phyloP scores from a whole-genome alignment of 1,140 invertebrate species.

The Hydropsyche tenuis region DNA sequence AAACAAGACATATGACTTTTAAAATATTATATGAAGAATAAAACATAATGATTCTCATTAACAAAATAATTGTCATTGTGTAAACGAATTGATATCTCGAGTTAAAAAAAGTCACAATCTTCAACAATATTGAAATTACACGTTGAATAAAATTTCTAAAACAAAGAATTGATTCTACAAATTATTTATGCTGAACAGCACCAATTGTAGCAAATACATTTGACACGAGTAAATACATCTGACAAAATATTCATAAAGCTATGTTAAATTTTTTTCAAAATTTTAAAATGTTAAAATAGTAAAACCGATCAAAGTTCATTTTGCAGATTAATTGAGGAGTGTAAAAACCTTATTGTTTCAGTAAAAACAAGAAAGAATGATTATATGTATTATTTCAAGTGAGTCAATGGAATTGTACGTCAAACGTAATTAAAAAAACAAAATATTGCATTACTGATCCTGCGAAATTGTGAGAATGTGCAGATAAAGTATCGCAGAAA shows the following conservation, averaged over 20 bases:
- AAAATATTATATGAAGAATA: background rate
- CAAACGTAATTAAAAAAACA: conserved; percentile 47
- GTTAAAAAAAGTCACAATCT: no score
- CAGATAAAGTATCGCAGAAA: conserved; percentile 16
- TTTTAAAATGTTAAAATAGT: conserved; percentile 30
- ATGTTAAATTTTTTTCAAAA: conserved; percentile 15
- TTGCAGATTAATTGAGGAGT: background rate
- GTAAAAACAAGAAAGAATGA: conserved; percentile 49
- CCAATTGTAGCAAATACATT: conserved; percentile 48
- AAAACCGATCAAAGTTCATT: conserved; percentile 23
- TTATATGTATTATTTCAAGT: conserved; percentile 37
- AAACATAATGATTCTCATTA: background rate
- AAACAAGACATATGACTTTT: no score
- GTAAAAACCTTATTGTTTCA: conserved; percentile 42
- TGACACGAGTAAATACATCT: no score
- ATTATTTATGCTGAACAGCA: conserved; percentile 25
- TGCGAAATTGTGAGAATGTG: background rate
- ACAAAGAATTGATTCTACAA: background rate
- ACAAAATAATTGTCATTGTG: background rate
- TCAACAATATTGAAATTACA: background rate
- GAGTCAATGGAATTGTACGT: conserved; percentile 45
- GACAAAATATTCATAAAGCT: no score
- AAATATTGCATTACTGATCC: conserved; percentile 25
- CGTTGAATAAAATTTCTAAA: conserved; percentile 1
- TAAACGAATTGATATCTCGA: background rate